Evolutionary conservation across 2,888 invertebrate species (phyloP).

Genomic region (Tolmerus cingulatus): DNA sequence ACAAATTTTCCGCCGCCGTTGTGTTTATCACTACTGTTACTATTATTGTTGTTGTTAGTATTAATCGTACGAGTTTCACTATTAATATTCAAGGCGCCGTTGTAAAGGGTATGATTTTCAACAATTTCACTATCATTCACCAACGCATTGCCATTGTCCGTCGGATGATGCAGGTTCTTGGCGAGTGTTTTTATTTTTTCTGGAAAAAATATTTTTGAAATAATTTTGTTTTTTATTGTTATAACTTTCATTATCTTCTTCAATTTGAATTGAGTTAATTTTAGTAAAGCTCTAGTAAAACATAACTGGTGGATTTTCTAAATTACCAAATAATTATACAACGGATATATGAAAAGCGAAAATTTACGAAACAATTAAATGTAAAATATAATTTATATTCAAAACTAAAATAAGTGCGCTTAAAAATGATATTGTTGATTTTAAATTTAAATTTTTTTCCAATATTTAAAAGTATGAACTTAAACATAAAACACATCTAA

Average conservation of each 20-base stretch:
- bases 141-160: background rate
- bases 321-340: background rate
- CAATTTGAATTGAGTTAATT: background rate
- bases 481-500: background rate
- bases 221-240: background rate
- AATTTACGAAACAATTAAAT: too few relatives aligned
- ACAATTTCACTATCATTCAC: background rate
- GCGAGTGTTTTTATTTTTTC: constrained; percentile 28
- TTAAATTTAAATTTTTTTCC: too few relatives aligned
- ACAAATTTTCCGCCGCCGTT: background rate
- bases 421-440: too few relatives aligned
- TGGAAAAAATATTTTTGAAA: background rate
- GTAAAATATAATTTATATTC: too few relatives aligned
- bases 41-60: background rate
- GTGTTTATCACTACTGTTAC: background rate
- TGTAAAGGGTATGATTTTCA: background rate
- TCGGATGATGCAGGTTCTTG: background rate
- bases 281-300: background rate
- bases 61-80: background rate
- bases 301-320: background rate
- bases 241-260: background rate
- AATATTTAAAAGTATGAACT: background rate
- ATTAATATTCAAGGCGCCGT: background rate
- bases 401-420: too few relatives aligned
- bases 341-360: too few relatives aligned